A percentile compares a stretch with the other conserved stretches of the same genome.
phyloP scores from a whole-genome alignment of 1,140 invertebrate species.

The Chironomus tepperi region DNA sequence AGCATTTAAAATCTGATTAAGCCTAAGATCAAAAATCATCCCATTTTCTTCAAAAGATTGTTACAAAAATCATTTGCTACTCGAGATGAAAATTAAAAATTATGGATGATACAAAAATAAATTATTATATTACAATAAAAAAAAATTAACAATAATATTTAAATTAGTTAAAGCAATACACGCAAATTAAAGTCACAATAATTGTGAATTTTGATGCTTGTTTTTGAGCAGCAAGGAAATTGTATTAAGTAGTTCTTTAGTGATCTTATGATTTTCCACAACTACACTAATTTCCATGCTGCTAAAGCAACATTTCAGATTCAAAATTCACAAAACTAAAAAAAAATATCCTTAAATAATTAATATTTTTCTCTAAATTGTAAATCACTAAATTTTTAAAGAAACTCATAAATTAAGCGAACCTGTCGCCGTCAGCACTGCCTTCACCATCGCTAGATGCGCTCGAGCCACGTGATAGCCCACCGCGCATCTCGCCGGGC shows the following conservation, averaged over 20 bases:
- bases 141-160: too few species aligned
- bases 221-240: too few species aligned
- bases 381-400: background rate
- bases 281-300: too few species aligned
- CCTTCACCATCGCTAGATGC: conserved; percentile 88
- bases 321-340: conserved; percentile 27
- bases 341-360: conserved; percentile 11
- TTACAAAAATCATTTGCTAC: too few species aligned
- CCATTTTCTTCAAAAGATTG: too few species aligned
- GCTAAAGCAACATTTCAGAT: background rate
- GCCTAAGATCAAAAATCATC: too few species aligned
- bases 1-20: too few species aligned
- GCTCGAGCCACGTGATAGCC: conserved; percentile 71
- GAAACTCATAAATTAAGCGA: conserved; percentile 36
- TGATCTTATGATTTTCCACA: too few species aligned
- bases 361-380: background rate
- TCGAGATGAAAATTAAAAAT: too few species aligned
- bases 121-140: too few species aligned
- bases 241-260: too few species aligned
- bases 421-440: conserved; percentile 73
- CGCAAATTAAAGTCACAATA: conserved; percentile 1
- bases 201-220: background rate
- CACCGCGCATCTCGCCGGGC: conserved; percentile 70
- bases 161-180: background rate
- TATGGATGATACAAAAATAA: too few species aligned